Base-by-base conservation (phyloP, 2,113 vertebrate genomes). In the Chloroceryle aenea region DNA sequence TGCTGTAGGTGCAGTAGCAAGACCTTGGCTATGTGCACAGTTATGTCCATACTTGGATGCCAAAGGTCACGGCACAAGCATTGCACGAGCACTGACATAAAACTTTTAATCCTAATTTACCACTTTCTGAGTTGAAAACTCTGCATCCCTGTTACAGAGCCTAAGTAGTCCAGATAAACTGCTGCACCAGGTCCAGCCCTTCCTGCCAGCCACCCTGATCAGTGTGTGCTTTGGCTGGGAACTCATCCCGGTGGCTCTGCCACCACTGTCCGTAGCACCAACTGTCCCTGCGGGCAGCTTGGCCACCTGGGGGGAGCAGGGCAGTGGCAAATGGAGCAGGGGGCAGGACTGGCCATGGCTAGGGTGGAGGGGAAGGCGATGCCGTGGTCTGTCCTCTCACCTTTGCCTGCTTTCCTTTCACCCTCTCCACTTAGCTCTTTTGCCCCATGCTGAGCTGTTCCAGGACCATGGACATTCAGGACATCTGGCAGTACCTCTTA, bases 371-470 rank as follows among this genome's bases (percentile, higher is more conserved):
- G 12, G 64, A 53, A 52, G 36, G 55, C 27, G 27, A 50, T 0
- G 1, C 0, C 2, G 47, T 25, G 14, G 26, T 62, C 32, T 55
- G 8, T 11, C 26, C 20, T 21, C 69, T 53, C 4, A 1, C 9
- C 30, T 82, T 72, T 53, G 11, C 45, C 64, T 20, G 34, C 45
- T 63, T 73, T 58, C 18, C 38, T 67, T 66, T 20, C 32, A n/a
- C 34, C 21, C 20, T 63, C 27, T 23, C 40, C 30, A 7, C 66
- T 91, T 62, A 59, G 58, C 64, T 77, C 2, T 72, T 76, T 72
- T 43, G 26, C 58, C 45, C 64, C 20, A 26, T 13, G 56, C 34
- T 4, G n/a, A 61, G 63, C 13, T 12, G 50, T 11, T 17, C 10
- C 4, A 64, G 69, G 69, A 40, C 42, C 1, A 2, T 22, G 47